phyloP scores from a whole-genome alignment of 2,797 vertebrate genomes.

The Acomys russatus region DNA sequence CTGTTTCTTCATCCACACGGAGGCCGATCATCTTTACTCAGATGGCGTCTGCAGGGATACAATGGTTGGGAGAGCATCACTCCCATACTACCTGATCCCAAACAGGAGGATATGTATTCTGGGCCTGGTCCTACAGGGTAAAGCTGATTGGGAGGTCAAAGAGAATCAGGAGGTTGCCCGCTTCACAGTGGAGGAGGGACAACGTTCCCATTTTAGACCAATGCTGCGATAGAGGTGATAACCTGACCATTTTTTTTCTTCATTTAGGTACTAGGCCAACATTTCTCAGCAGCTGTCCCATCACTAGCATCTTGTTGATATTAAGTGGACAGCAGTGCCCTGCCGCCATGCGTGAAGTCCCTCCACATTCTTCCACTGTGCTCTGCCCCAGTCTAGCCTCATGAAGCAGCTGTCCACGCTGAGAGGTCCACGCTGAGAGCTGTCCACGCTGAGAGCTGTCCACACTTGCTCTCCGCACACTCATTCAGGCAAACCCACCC shows the following conservation, averaged over 20 bases:
- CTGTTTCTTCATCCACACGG: background rate
- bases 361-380: background rate
- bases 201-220: background rate
- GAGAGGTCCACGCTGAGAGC: background rate
- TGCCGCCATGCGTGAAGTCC: background rate
- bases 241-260: conserved; percentile 32
- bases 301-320: background rate
- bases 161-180: background rate
- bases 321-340: background rate
- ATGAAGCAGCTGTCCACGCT: background rate
- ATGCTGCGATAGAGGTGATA: background rate
- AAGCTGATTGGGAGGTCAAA: conserved; percentile 1
- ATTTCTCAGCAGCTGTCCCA: background rate
- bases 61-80: background rate
- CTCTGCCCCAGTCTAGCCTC: background rate
- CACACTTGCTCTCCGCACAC: background rate
- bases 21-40: background rate
- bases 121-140: background rate
- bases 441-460: background rate
- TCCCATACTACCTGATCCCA: background rate
- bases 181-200: background rate
- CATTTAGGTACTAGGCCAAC: background rate
- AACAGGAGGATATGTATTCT: background rate
- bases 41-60: background rate
- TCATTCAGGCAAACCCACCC: background rate